phyloP scores from a whole-genome alignment of 2,888 invertebrate species.

The Drosophila lacicola region DNA sequence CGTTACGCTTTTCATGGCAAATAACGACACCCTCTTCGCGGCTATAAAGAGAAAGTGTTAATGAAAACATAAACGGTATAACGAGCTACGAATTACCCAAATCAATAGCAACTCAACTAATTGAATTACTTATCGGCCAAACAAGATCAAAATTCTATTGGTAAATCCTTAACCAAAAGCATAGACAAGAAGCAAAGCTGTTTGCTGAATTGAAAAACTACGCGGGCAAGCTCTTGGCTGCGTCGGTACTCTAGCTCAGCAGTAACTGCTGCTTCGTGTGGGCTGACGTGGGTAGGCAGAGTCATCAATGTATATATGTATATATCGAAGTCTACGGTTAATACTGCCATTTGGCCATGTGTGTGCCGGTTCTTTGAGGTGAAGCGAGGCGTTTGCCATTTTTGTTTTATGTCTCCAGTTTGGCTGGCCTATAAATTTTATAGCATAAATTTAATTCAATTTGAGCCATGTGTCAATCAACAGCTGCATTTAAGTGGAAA shows the following conservation, averaged over 20 bases:
- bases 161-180: slow-evolving; percentile 4
- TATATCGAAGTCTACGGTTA: slow-evolving; percentile 33
- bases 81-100: neutral
- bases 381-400: slow-evolving; percentile 40
- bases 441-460: slow-evolving; percentile 67
- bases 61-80: neutral
- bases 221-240: neutral
- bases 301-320: neutral
- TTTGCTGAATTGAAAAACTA: slow-evolving; percentile 14
- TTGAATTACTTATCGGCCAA: slow-evolving; percentile 26
- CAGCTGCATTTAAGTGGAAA: slow-evolving; percentile 75
- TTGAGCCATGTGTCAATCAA: slow-evolving; percentile 74
- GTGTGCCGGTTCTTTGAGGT: slow-evolving; percentile 20
- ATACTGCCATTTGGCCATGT: slow-evolving; percentile 18
- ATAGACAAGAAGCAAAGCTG: neutral
- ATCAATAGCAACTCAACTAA: slow-evolving; percentile 19
- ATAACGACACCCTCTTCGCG: too few relatives aligned
- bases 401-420: slow-evolving; percentile 55
- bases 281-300: slow-evolving; percentile 23
- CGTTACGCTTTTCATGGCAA: too few relatives aligned
- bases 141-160: slow-evolving; percentile 14
- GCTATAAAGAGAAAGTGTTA: too few relatives aligned
- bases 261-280: neutral
- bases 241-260: slow-evolving; percentile 4
- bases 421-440: slow-evolving; percentile 56